phyloP scores from a whole-genome alignment of 2,797 vertebrate species.

The Florisuga fusca region DNA sequence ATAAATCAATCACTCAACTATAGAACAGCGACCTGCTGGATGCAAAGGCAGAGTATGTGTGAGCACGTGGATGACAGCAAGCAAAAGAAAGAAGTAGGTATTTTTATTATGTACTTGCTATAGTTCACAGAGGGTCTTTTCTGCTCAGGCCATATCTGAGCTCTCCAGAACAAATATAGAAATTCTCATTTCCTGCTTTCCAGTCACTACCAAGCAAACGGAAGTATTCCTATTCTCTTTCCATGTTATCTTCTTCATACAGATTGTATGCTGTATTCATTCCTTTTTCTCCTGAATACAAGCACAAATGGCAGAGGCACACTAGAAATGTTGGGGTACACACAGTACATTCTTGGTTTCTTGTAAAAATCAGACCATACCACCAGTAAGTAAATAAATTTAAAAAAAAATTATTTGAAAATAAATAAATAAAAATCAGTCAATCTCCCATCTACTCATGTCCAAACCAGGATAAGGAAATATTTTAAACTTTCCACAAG shows the following conservation, averaged over 20 bases:
- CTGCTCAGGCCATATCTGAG: not conserved
- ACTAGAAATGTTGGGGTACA: not conserved
- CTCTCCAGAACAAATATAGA: not conserved
- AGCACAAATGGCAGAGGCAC: not conserved
- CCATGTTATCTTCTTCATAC: not conserved
- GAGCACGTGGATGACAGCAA: not conserved
- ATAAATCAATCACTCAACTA: constrained; percentile 17
- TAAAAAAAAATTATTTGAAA: no score
- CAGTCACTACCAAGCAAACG: not conserved
- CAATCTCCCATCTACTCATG: not conserved
- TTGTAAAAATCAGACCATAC: not conserved
- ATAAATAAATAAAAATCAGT: not conserved
- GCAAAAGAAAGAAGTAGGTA: not conserved
- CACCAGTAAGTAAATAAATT: not conserved
- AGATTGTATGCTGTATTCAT: not conserved
- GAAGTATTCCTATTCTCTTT: not conserved
- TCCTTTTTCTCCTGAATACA: not conserved
- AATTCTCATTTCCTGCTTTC: not conserved
- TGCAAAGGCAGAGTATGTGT: not conserved
- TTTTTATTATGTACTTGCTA: not conserved
- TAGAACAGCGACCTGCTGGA: not conserved
- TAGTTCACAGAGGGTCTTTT: not conserved
- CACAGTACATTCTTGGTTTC: not conserved
- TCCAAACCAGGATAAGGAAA: not conserved
- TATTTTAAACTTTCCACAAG: not conserved